Percentiles rank a stretch among this genome's conserved stretches.
These are phyloP conservation scores for Noctua fimbriata DNA, from an alignment of 2,888 invertebrate genomes.

Conservation along the genomic window DNA sequence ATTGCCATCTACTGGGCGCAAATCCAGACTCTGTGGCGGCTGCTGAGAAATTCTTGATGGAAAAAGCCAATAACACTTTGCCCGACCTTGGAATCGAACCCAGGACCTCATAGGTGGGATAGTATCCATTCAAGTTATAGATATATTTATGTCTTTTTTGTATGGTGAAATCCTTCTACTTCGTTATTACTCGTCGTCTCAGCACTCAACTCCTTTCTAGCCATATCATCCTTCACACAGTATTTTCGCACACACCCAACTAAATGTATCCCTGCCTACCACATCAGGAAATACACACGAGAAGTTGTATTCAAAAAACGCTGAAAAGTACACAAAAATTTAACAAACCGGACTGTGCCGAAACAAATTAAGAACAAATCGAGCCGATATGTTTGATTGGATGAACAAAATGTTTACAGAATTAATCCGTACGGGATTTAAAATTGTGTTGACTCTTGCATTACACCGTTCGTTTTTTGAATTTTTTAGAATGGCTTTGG, in stretches of 20 bases:
- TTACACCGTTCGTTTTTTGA: conserved; percentile 26
- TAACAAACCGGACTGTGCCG: background rate
- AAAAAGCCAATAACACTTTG: too few relatives aligned
- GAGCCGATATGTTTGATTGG: conserved; percentile 37
- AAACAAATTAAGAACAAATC: conserved; percentile 38
- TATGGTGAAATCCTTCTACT: background rate
- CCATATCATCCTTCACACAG: too few relatives aligned
- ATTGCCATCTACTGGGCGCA: too few relatives aligned
- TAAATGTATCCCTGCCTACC: background rate
- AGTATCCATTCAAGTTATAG: background rate
- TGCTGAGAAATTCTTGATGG: too few relatives aligned
- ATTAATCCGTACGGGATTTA: conserved; percentile 37
- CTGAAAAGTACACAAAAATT: background rate
- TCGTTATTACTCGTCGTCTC: too few relatives aligned
- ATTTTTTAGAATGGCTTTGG: conserved; percentile 10
- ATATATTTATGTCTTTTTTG: background rate
- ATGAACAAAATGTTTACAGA: conserved; percentile 41
- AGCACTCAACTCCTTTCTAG: too few relatives aligned
- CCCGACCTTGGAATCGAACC: too few relatives aligned
- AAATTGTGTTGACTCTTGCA: conserved; percentile 35
- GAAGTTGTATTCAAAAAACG: background rate
- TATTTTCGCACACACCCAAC: background rate
- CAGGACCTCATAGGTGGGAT: background rate
- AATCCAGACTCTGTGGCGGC: too few relatives aligned
- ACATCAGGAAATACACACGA: too few relatives aligned